A percentile compares a stretch with the other conserved stretches of the same genome.
phyloP scores from a whole-genome alignment of 2,888 invertebrate genomes.

The Gymnoscelis rufifasciata region DNA sequence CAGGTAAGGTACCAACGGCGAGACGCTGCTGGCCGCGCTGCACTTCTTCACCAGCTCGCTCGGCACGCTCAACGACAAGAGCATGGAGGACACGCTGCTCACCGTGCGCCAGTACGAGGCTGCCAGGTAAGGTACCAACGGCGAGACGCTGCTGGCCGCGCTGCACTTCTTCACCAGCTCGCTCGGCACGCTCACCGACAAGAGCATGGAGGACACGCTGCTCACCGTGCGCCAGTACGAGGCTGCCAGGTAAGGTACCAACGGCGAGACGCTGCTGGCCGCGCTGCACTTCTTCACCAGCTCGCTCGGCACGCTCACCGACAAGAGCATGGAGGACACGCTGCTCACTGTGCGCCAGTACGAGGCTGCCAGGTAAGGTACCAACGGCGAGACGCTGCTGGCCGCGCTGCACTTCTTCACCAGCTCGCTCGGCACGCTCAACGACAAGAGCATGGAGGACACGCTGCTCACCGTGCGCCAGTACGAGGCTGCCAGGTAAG shows the following conservation, averaged over 20 bases:
- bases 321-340: conserved; percentile 98
- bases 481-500: conserved; percentile 80
- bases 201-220: conserved; percentile 96
- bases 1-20: conserved; percentile 83
- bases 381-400: conserved; percentile 91
- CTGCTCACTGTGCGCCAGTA: conserved; percentile 82
- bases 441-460: conserved; percentile 98
- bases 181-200: conserved; percentile 96
- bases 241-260: conserved; percentile 69
- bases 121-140: conserved; percentile 80
- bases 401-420: conserved; percentile 98
- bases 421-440: conserved; percentile 95
- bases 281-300: conserved; percentile 98
- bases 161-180: conserved; percentile 98
- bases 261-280: conserved; percentile 94
- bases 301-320: conserved; percentile 95
- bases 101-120: conserved; percentile 81
- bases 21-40: conserved; percentile 93
- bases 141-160: conserved; percentile 94
- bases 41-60: conserved; percentile 98
- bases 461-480: conserved; percentile 83
- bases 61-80: conserved; percentile 97
- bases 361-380: conserved; percentile 76
- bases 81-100: conserved; percentile 95
- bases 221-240: conserved; percentile 82